Evolutionary conservation across 2,888 invertebrate genomes (phyloP).

Genomic region (Diarsia brunnea): DNA sequence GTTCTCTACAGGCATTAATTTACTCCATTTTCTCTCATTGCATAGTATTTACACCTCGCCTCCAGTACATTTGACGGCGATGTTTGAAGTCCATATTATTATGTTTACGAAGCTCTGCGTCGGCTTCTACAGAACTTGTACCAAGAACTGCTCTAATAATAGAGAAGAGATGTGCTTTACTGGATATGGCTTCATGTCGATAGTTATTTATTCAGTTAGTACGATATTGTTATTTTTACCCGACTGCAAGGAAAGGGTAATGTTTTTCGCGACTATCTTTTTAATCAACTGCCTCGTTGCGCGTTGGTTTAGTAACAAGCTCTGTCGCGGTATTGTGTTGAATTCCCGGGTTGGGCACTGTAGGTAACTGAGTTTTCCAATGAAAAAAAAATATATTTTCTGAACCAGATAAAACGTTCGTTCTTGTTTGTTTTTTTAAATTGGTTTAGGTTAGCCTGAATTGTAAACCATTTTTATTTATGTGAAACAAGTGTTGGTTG

Average conservation of each 20-base stretch:
- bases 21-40: not conserved
- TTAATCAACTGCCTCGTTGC: too few relatives aligned
- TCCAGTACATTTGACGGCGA: constrained; percentile 14
- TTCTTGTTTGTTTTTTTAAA: not conserved
- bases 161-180: constrained; percentile 23
- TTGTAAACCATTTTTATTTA: not conserved
- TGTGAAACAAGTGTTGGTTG: not conserved
- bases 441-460: not conserved
- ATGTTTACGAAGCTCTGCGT: constrained; percentile 44
- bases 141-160: constrained; percentile 56
- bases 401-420: too few relatives aligned
- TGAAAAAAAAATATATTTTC: too few relatives aligned
- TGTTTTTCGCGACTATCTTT: too few relatives aligned
- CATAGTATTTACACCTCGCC: constrained; percentile 8
- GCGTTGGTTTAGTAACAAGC: too few relatives aligned
- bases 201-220: not conserved
- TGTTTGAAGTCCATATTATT: constrained; percentile 52
- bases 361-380: too few relatives aligned
- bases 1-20: not conserved
- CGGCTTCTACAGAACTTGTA: constrained; percentile 27
- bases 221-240: not conserved
- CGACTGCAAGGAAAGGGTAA: too few relatives aligned
- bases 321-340: too few relatives aligned
- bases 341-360: too few relatives aligned
- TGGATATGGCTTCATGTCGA: not conserved